Evolutionary conservation across 2,113 vertebrate species (phyloP).

Genomic region (Diphyllodes magnificus): DNA sequence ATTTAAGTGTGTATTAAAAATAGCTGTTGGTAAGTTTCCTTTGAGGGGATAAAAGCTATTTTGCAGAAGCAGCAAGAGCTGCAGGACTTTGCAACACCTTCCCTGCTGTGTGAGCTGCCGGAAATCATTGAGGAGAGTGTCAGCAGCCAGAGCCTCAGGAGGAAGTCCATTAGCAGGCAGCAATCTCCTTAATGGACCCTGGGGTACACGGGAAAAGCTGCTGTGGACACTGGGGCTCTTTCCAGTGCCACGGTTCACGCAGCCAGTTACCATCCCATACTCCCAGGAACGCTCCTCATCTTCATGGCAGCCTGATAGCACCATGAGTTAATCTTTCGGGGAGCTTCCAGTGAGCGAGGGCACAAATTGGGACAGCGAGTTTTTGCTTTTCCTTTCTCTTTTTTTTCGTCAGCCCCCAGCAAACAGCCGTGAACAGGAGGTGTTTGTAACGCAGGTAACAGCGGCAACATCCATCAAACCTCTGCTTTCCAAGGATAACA

Average conservation of each 20-base stretch:
- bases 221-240: not conserved
- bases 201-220: not conserved
- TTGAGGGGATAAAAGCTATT: not conserved
- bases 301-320: not conserved
- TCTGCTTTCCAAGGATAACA: not conserved
- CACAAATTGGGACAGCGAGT: not conserved
- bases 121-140: constrained; percentile 16
- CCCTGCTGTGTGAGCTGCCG: not conserved
- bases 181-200: constrained; percentile 32
- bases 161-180: constrained; percentile 49
- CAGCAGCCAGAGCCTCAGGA: constrained; percentile 10
- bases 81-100: constrained; percentile 14
- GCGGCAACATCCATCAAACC: not conserved
- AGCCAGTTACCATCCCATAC: not conserved
- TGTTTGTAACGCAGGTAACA: fast-evolving
- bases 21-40: not conserved
- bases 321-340: not conserved
- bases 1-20: not conserved
- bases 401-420: not conserved
- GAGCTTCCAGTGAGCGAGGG: not conserved
- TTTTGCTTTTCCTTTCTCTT: not conserved
- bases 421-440: not conserved
- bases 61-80: not conserved
- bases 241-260: not conserved
- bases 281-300: not conserved